Conservation (phyloP, 1,140 invertebrate genomes). For the Pseudomyrmex concolor region DNA sequence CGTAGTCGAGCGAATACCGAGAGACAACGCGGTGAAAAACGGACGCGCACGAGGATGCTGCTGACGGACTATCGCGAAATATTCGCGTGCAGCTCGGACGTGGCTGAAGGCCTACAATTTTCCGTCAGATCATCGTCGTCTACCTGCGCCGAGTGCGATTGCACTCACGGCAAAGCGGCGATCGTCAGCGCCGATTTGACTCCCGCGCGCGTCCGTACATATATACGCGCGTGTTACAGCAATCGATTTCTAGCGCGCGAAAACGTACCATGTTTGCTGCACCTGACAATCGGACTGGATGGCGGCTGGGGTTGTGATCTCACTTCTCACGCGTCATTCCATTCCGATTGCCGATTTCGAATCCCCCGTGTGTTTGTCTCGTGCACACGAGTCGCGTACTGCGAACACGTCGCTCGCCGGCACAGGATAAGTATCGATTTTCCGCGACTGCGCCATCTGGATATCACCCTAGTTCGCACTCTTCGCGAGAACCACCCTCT, state of each 20-base stretch:
- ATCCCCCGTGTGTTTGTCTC: slow-evolving; percentile 80
- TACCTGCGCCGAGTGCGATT: background rate
- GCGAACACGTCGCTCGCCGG: slow-evolving; percentile 76
- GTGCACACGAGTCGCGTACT: slow-evolving; percentile 83
- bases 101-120: background rate
- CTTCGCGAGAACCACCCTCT: slow-evolving; percentile 47
- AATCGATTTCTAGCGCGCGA: background rate
- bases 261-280: slow-evolving; percentile 75
- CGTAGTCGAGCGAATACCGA: background rate
- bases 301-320: slow-evolving; percentile 5
- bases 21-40: background rate
- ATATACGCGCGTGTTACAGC: background rate
- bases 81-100: background rate
- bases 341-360: slow-evolving; percentile 75
- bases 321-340: slow-evolving; percentile 75
- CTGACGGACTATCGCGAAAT: background rate
- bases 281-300: slow-evolving; percentile 28
- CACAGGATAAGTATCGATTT: slow-evolving; percentile 84
- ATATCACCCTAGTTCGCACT: slow-evolving; percentile 60
- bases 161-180: no score
- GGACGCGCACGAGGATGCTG: background rate
- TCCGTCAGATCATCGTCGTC: background rate
- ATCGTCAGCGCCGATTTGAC: no score
- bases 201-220: no score
- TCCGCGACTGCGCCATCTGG: slow-evolving; percentile 76